Base-by-base conservation (phyloP, 2,888 invertebrate species). In the Amphipoea oculea region DNA sequence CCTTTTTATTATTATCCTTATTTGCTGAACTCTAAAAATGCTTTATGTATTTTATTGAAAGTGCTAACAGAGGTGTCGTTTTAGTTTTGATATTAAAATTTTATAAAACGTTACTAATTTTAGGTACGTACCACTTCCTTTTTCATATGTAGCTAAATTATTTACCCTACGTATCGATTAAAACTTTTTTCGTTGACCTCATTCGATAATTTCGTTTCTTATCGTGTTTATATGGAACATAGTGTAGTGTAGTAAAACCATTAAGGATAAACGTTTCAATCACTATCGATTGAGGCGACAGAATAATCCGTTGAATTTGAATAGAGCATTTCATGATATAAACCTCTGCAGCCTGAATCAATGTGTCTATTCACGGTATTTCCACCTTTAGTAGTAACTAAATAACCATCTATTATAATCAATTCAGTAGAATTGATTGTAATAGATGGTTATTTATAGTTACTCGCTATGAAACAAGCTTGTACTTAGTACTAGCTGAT, bases 291-390 rank as follows among this genome's bases (percentile, higher is more conserved):
- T 79, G 48, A 67, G n/a, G 6, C 17, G 14, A 42, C 36, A 66
- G 70, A 81, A 83, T 68, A 71, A 69, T 48, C 42, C 5, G 29
- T 77, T 75, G 48, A 65, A 65, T 48, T 77, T 75, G 65, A 86
- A 74, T 79, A 71, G 48, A 75, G 40, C 66, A 74, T 45, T 73
- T 74, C 65, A 77, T 70, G 42, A 63, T 48, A 45, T 78, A 70
- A 42, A 54, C 67, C 69, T 65, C 48, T 62, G 29, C 40, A 6
- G 62, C 29, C 36, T 68, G 12, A 74, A 73, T 71, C 40, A 70
- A 63, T 54, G 45, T 45, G 11, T 57, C 29, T 73, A 40, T 78
- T 66, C 65, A 68, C n/a, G n/a, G 7, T 7, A 66, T 73, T 76
- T 70, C 36, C 54, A 29, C 11, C 17, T 81, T 40, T n/a, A 57